Evolutionary conservation across 2,113 vertebrate species (phyloP), one percentile per base, ranked within the genome.

Genomic region (Notarius quadriscutis): DNA sequence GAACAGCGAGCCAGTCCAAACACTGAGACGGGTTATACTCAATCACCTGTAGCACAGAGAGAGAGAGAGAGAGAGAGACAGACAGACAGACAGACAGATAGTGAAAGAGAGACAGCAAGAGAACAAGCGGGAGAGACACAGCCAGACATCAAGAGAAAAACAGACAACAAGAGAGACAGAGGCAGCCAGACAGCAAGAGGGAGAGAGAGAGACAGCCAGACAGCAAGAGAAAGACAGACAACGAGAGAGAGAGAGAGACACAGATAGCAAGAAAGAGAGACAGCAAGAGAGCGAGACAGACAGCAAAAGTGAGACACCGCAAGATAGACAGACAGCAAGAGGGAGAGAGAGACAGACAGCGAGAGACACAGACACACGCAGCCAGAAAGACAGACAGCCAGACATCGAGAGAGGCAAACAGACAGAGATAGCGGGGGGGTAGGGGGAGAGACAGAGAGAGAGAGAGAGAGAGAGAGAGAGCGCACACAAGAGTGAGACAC

Each of bases 1-100:
- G 98, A 9, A 99, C 98, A 12, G 98, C 98, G 93, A 99, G 91
- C 98, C 98, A 99, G 88, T 99, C 98, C 94, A 99, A 94, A 93
- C 98, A 99, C 93, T 99, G 98, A 14, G 98, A 99, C 30, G 98
- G 98, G 92, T 99, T 99, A 91, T 99, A 99, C 94, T 99, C 98
- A 74, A 99, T 99, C 91, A 99, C 98, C 98, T 99, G 74, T 7
- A 87, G 50, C 53, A 80, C n/a, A 58, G 60, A 22, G 67, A 9
- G n/a, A 22, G 4, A 9, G 15, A 55, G 5, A 53, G 62, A 41
- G 62, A 63, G 62, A 63, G 62, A 25, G 8, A 63, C 1, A 63
- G 62, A 63, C 1, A 25, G 25, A 27, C 25, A 27, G 20, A 8
- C 8, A 25, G 22, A 63, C 2, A 63, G 20, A 63, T 2, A 63